Evolutionary conservation across 2,888 invertebrate species (phyloP).

Genomic region (Asteroscopus sphinx): DNA sequence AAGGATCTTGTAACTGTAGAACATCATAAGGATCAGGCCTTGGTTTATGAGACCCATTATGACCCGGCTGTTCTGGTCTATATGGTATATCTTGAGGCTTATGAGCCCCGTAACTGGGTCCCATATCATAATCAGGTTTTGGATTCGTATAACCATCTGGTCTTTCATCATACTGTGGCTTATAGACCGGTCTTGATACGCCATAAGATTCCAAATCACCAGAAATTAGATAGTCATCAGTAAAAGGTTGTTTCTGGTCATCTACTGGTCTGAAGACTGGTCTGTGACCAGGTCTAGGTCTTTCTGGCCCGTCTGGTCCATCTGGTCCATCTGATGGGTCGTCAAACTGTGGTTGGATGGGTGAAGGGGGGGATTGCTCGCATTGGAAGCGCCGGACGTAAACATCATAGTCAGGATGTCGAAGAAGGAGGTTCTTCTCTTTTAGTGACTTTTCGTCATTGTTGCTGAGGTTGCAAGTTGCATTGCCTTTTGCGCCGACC

Average conservation of each 20-base stretch:
- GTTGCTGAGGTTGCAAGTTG: too few species aligned
- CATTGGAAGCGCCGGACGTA: too few species aligned
- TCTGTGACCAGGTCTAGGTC: slow-evolving; percentile 61
- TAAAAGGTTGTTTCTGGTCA: slow-evolving; percentile 72
- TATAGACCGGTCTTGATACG: slow-evolving; percentile 57
- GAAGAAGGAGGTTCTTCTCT: too few species aligned
- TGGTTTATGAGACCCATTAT: slow-evolving; percentile 42
- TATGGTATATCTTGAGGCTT: slow-evolving; percentile 78
- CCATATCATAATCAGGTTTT: slow-evolving; percentile 72
- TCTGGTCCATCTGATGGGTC: too few species aligned
- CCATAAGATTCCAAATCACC: slow-evolving; percentile 65
- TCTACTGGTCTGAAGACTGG: slow-evolving; percentile 79
- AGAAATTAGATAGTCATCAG: slow-evolving; percentile 69
- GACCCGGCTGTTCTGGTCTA: slow-evolving; percentile 60
- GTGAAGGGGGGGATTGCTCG: too few species aligned
- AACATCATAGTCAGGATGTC: too few species aligned
- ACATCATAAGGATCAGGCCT: slow-evolving; percentile 73
- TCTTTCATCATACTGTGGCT: slow-evolving; percentile 67
- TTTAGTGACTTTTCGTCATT: too few species aligned
- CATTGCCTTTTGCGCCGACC: too few species aligned
- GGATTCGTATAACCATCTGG: slow-evolving; percentile 75
- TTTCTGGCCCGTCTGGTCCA: slow-evolving; percentile 31
- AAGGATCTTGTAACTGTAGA: slow-evolving; percentile 70
- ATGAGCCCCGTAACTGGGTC: slow-evolving; percentile 78
- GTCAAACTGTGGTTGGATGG: too few species aligned